Evolutionary conservation across 2,113 vertebrate genomes (phyloP), one percentile per base, ranked within the genome.

Genomic region (Gallinago media): DNA sequence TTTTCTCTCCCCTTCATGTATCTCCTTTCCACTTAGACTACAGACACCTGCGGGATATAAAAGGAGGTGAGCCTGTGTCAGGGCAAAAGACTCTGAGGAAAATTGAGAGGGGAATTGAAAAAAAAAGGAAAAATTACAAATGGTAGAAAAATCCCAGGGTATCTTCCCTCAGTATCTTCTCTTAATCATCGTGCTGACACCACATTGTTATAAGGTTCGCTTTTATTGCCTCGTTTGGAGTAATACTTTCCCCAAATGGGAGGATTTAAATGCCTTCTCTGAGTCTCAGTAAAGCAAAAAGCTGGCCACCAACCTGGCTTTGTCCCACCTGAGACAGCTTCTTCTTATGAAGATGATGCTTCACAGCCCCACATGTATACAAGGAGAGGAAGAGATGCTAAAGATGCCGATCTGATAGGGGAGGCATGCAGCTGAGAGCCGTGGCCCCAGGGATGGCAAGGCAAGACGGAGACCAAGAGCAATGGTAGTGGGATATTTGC

Each of bases 31-130:
- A 49, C 65, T 88, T 50, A 52, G 7, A 38, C 31, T 80, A 38
- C 59, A 92, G 83, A 67, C 26, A 32, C 18, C 61, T 84, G 34
- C 56, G 85, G 73, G 61, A 15, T 72, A 56, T 65, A 61, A 94
- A 94, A 91, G 49, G 77, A 92, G 61, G 65, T 72, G 65, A 94
- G 38, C 16, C n/a, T 44, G 7, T 88, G 79, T 80, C 86, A 96
- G 44, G 47, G 68, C 68, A 94, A 91, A 88, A 81, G 31, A 44
- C 55, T 76, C 66, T 46, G 34, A 79, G 86, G 84, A 87, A 95
- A 94, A 95, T 3, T 55, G 85, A 77, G 68, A 88, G 66, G 11
- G 38, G 47, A 94, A 59, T 92, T 58, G 27, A 55, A 49, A 54
- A 49, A 54, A 92, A 70, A 27, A 23, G 47, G 10, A 34, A 76